Evolutionary conservation across 2,888 invertebrate species (phyloP).

Genomic region (Acanthopleura granulata): DNA sequence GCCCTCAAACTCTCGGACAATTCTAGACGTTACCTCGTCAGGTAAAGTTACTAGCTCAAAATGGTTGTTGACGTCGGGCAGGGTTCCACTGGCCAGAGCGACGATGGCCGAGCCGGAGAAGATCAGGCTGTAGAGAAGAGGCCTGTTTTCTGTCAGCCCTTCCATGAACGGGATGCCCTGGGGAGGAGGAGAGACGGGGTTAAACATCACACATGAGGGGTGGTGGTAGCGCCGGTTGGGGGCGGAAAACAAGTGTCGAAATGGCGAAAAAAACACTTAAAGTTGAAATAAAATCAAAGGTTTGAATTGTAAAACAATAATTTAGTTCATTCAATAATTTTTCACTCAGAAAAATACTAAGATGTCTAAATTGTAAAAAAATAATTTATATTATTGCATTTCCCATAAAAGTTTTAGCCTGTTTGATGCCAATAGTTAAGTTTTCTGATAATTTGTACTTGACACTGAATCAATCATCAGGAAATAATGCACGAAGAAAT

Average conservation of each 20-base stretch:
- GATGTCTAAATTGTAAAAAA: too few relatives aligned
- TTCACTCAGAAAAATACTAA: too few relatives aligned
- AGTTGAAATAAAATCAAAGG: background rate
- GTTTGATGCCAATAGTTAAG: too few relatives aligned
- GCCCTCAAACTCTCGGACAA: too few relatives aligned
- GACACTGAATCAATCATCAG: too few relatives aligned
- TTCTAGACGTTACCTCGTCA: slow-evolving; percentile 87
- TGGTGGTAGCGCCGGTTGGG: background rate
- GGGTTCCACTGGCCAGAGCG: slow-evolving; percentile 84
- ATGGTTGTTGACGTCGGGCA: slow-evolving; percentile 87
- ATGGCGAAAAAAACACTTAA: background rate
- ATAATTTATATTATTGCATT: too few relatives aligned
- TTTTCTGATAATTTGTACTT: too few relatives aligned
- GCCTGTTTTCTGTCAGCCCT: slow-evolving; percentile 90
- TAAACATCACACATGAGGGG: background rate
- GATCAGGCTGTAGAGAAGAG: slow-evolving; percentile 90
- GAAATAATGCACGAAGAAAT: too few relatives aligned
- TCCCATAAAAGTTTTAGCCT: too few relatives aligned
- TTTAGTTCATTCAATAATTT: too few relatives aligned
- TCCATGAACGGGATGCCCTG: slow-evolving; percentile 99
- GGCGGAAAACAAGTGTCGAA: background rate
- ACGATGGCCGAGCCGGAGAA: slow-evolving; percentile 86
- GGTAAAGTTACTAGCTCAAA: slow-evolving; percentile 98
- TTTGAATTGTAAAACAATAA: too few relatives aligned
- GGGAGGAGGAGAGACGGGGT: slow-evolving; percentile 39